Base-by-base conservation (phyloP, 2,113 vertebrate genomes). In the Eubucco bourcierii region DNA sequence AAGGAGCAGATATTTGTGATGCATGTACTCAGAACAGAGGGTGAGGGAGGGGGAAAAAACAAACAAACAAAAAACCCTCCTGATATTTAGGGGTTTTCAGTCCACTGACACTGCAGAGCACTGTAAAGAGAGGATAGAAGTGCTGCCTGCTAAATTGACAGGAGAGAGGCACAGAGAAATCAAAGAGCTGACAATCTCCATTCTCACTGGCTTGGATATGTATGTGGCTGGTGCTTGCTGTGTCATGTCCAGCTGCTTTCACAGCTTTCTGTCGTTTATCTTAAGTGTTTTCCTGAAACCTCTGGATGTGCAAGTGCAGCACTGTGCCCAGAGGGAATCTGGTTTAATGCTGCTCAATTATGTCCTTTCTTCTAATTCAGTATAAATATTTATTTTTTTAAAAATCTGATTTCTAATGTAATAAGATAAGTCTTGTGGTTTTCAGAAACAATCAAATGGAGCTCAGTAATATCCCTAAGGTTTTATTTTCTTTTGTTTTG, bases 401-500 rank as follows among this genome's bases (percentile, higher is more conserved):
- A 21, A 80, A 60, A 58, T 21, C 27, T 8, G 21, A 55, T 93
- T 90, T 83, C 34, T 80, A 55, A 12, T 3, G 16, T 68, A 27
- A 82, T 81, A 90, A 91, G 37, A 88, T 27, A 65, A 61, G 8
- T n/a, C 52, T 70, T 73, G 65, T 58, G 53, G 19, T 74, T 85
- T n/a, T 37, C 41, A 80, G 18, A 88, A 89, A 27, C 31, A 52
- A 33, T 19, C 56, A 60, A 66, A 31, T 8, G 41, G 53, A 90
- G 44, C n/a, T 58, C 1, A 1, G 17, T 55, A 18, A 75, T 14
- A 70, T 68, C 58, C 33, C 44, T 4, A 16, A 65, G 72, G 31
- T 63, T 94, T 93, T 89, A 17, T 60, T 84, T 88, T 39, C 55
- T 63, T 71, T 65, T 77, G 4, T 93, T 88, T 93, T 82, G 29